These are phyloP conservation scores for Clanis bilineata DNA, from an alignment of 2,888 invertebrate species.

Conservation along the genomic window DNA sequence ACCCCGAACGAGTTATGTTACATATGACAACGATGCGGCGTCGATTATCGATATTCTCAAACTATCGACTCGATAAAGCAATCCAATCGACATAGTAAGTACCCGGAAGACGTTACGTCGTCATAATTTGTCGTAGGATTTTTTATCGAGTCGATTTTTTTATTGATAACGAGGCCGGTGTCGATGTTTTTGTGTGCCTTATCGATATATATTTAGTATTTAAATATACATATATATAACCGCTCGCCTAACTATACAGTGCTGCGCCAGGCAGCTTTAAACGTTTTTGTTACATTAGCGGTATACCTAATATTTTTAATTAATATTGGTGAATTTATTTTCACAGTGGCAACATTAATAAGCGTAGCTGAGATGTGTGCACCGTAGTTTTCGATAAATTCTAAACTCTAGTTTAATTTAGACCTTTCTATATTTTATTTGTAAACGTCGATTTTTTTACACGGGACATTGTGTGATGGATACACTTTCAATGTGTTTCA, in stretches of 20 bases:
- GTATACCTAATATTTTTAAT: slow-evolving; percentile 15
- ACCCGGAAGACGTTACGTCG: slow-evolving; percentile 4
- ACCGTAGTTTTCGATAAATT: slow-evolving; percentile 18
- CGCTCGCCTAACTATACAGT: slow-evolving; percentile 13
- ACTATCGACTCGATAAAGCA: slow-evolving; percentile 1
- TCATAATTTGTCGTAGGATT: slow-evolving; percentile 2
- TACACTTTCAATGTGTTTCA: not conserved
- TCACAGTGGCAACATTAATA: slow-evolving; percentile 30
- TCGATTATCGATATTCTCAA: not conserved
- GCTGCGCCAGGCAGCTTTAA: slow-evolving; percentile 17
- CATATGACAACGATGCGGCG: slow-evolving; percentile 23
- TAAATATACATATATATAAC: slow-evolving; percentile 14
- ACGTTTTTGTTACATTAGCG: not conserved
- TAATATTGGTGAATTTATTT: slow-evolving; percentile 25
- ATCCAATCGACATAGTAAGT: not conserved
- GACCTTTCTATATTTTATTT: not conserved
- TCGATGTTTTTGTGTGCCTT: not conserved
- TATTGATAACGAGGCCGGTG: not conserved
- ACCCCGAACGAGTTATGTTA: slow-evolving; percentile 42
- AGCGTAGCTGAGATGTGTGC: slow-evolving; percentile 29
- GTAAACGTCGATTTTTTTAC: not conserved
- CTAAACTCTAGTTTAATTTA: slow-evolving; percentile 10
- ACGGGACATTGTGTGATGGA: slow-evolving; percentile 4
- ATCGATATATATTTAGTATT: slow-evolving; percentile 7
- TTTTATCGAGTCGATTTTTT: slow-evolving; percentile 2